Conservation (phyloP, 2,113 vertebrate species). For the Pycnonotus jocosus region DNA sequence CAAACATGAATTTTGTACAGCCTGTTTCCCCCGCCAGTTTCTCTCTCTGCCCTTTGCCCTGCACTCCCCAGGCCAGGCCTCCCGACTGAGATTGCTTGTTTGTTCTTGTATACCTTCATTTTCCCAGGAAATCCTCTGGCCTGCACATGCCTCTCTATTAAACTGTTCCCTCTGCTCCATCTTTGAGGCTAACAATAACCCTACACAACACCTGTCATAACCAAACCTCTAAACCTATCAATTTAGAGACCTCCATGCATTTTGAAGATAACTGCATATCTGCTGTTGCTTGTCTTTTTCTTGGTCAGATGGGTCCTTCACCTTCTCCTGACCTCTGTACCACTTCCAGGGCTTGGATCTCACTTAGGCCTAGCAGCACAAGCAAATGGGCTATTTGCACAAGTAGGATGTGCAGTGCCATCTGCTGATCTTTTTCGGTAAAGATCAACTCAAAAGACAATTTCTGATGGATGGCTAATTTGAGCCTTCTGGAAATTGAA, state of each 20-base stretch:
- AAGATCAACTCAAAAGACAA: background rate
- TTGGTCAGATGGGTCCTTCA: background rate
- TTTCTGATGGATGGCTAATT: background rate
- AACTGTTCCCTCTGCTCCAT: background rate
- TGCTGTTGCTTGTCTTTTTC: background rate
- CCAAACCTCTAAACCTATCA: background rate
- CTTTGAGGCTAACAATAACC: background rate
- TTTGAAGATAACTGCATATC: background rate
- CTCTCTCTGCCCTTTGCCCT: background rate
- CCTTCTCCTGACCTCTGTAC: background rate
- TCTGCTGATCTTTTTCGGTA: background rate
- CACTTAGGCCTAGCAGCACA: rapidly evolving
- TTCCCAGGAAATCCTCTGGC: background rate
- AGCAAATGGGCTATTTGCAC: background rate
- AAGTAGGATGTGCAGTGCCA: background rate
- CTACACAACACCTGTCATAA: background rate
- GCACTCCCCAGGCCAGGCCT: background rate
- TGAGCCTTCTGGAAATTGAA: background rate
- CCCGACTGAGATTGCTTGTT: background rate
- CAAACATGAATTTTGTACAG: background rate
- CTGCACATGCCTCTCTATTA: background rate
- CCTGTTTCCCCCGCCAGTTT: background rate
- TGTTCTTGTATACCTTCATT: background rate
- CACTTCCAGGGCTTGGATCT: background rate
- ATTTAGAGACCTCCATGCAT: background rate